These are phyloP conservation scores for Hydropsyche tenuis DNA, from an alignment of 1,140 invertebrate species.

Conservation along the genomic window DNA sequence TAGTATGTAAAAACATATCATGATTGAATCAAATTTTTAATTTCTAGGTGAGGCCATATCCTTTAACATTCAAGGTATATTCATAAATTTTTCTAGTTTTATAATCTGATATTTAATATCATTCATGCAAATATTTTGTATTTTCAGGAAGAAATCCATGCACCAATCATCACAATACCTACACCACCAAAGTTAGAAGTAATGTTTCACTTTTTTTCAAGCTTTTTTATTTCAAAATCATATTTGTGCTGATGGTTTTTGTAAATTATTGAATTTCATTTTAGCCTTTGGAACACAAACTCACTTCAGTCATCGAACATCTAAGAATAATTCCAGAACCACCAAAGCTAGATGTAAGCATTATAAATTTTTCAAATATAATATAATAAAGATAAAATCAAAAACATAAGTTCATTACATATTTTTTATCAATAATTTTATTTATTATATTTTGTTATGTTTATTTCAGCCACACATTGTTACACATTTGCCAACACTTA, in stretches of 20 bases:
- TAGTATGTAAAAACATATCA: background rate
- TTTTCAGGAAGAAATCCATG: too few species aligned
- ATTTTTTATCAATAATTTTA: background rate
- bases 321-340: background rate
- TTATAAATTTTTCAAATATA: background rate
- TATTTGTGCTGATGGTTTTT: too few species aligned
- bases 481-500: too few species aligned
- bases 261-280: too few species aligned
- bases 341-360: constrained; percentile 21
- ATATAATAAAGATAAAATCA: background rate
- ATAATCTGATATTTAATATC: too few species aligned
- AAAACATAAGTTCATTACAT: background rate
- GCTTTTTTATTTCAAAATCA: too few species aligned
- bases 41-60: background rate
- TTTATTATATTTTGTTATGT: background rate
- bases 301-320: too few species aligned
- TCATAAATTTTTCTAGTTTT: background rate
- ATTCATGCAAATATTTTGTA: too few species aligned
- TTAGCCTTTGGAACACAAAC: too few species aligned
- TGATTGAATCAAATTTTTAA: background rate
- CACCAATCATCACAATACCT: background rate
- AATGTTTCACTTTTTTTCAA: background rate
- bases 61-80: background rate
- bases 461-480: too few species aligned
- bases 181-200: background rate